Evolutionary conservation across 2,113 vertebrate genomes (phyloP).

Genomic region (Polypterus bichir): DNA sequence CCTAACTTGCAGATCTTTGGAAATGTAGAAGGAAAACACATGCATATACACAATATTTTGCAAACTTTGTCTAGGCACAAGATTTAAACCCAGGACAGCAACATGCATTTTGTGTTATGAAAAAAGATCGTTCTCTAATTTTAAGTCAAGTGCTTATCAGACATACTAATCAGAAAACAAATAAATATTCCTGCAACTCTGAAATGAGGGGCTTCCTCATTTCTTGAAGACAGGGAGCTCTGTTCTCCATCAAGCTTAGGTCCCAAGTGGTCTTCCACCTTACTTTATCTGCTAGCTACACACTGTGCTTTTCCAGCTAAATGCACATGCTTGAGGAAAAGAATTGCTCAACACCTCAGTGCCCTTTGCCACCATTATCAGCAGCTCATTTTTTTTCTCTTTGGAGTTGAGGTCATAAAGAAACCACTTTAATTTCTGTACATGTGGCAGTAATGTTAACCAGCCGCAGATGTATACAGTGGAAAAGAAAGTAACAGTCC

Average conservation of each 20-base stretch:
- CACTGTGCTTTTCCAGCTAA: slow-evolving; percentile 40
- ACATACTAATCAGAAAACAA: slow-evolving; percentile 29
- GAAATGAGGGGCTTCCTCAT: slow-evolving; percentile 26
- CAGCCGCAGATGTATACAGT: slow-evolving; percentile 55
- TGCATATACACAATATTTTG: too few relatives aligned
- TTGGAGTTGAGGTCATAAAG: slow-evolving; percentile 23
- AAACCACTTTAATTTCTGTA: slow-evolving; percentile 34
- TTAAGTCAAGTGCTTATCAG: too few relatives aligned
- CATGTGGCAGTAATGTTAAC: slow-evolving; percentile 61
- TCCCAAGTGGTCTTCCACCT: slow-evolving; percentile 58
- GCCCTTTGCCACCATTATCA: slow-evolving; percentile 31
- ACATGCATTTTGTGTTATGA: too few relatives aligned
- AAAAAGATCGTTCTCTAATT: too few relatives aligned
- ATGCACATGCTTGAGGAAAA: slow-evolving; percentile 33
- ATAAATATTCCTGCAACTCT: slow-evolving; percentile 24
- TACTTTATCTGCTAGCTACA: slow-evolving; percentile 55
- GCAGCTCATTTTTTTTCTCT: slow-evolving; percentile 20
- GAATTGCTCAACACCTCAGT: slow-evolving; percentile 35
- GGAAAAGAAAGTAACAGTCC: slow-evolving; percentile 46
- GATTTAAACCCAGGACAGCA: too few relatives aligned
- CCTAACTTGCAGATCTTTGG: too few relatives aligned
- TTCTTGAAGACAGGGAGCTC: slow-evolving; percentile 34
- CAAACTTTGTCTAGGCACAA: too few relatives aligned
- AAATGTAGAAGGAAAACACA: too few relatives aligned
- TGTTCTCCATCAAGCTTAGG: slow-evolving; percentile 59